Evolutionary conservation across 2,888 invertebrate species (phyloP).

Genomic region (Sepiola atlantica): DNA sequence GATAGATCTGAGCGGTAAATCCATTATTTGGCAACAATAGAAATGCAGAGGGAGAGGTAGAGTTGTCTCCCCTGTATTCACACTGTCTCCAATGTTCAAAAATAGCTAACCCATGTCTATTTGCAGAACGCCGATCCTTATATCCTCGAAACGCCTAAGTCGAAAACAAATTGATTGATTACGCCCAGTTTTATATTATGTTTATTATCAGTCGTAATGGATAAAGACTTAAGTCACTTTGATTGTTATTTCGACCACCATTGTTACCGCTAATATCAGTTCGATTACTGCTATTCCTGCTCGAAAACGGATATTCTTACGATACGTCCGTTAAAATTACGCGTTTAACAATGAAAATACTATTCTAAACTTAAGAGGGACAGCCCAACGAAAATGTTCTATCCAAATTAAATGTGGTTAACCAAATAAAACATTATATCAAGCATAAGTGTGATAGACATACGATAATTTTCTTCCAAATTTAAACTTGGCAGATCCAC

Average conservation of each 20-base stretch:
- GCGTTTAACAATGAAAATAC: too few species aligned
- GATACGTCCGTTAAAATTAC: too few species aligned
- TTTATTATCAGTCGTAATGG: slow-evolving; percentile 32
- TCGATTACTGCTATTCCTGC: background rate
- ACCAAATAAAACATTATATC: too few species aligned
- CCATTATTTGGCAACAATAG: slow-evolving; percentile 15
- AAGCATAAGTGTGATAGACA: too few species aligned
- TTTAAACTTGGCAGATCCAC: too few species aligned
- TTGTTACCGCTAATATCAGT: background rate
- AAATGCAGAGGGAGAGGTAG: background rate
- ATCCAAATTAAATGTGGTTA: too few species aligned
- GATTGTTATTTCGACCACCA: background rate
- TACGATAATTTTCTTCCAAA: too few species aligned
- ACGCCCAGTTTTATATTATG: background rate
- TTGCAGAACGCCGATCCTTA: background rate
- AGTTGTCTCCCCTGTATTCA: background rate
- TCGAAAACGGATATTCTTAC: background rate
- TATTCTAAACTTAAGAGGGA: too few species aligned
- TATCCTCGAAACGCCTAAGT: background rate
- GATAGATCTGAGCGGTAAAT: background rate
- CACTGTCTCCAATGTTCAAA: slow-evolving; percentile 32
- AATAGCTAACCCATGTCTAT: slow-evolving; percentile 20
- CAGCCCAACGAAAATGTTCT: too few species aligned
- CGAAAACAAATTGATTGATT: slow-evolving; percentile 32
- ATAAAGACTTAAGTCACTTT: background rate